Conservation (phyloP, 2,888 invertebrate species). For the Drosophila mimetica region DNA sequence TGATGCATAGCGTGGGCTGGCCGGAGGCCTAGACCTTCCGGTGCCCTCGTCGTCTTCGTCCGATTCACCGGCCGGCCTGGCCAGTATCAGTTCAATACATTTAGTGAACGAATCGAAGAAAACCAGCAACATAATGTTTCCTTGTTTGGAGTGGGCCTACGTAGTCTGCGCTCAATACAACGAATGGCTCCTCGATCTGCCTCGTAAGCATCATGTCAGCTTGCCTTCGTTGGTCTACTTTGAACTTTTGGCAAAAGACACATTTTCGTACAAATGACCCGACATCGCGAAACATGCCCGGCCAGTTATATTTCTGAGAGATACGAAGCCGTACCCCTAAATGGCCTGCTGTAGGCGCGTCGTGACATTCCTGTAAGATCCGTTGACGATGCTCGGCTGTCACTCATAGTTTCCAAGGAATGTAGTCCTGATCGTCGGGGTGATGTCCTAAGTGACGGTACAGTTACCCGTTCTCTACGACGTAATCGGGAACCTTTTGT, state of each 20-base stretch:
- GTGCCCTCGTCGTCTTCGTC: too few relatives aligned
- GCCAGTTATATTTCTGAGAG: neutral
- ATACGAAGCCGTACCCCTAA: neutral
- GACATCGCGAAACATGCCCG: too few relatives aligned
- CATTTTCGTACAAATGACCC: neutral
- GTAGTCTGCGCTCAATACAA: neutral
- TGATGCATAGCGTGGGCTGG: too few relatives aligned
- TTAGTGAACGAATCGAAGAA: neutral
- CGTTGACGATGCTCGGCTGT: neutral
- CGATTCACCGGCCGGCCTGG: too few relatives aligned
- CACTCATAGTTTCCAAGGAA: neutral
- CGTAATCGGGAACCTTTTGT: neutral
- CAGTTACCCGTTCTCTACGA: neutral
- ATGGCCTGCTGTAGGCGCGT: neutral
- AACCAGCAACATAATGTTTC: neutral
- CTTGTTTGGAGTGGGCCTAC: neutral
- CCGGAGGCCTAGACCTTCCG: too few relatives aligned
- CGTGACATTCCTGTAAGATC: neutral
- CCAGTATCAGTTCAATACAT: neutral
- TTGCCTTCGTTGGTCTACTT: neutral
- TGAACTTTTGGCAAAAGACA: neutral
- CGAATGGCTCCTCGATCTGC: neutral
- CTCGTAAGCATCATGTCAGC: constrained; percentile 1
- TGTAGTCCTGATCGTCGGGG: neutral
- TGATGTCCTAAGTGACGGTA: neutral